Percentiles rank a stretch among this genome's conserved stretches.
phyloP scores from a whole-genome alignment of 2,888 invertebrate genomes.

The Patella pellucida region DNA sequence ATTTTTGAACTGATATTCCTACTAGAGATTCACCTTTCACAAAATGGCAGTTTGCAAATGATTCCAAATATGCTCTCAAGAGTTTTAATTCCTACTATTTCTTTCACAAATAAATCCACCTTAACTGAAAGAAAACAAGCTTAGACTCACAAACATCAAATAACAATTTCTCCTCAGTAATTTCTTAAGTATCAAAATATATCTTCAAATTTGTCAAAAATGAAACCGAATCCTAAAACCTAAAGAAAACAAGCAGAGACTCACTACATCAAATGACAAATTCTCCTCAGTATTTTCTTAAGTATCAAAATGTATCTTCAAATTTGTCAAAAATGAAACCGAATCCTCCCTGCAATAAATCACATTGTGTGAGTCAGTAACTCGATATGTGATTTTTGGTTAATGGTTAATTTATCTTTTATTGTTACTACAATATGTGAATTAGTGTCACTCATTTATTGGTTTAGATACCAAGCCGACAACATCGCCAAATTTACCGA shows the following conservation, averaged over 20 bases:
- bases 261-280: too few species aligned
- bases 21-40: too few species aligned
- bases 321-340: slow-evolving; percentile 3
- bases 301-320: slow-evolving; percentile 6
- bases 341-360: not conserved
- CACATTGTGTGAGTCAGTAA: not conserved
- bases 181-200: slow-evolving; percentile 7
- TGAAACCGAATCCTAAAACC: not conserved
- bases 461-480: too few species aligned
- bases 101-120: too few species aligned
- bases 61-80: too few species aligned
- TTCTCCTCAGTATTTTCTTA: not conserved
- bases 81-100: too few species aligned
- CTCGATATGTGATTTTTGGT: not conserved
- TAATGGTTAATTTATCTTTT: slow-evolving; percentile 9
- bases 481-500: too few species aligned
- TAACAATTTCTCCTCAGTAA: not conserved
- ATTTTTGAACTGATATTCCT: too few species aligned
- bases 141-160: too few species aligned
- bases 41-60: too few species aligned
- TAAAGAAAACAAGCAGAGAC: too few species aligned
- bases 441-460: not conserved
- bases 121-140: too few species aligned
- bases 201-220: slow-evolving; percentile 9
- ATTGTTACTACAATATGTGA: slow-evolving; percentile 1